Evolutionary conservation across 1,140 invertebrate genomes (phyloP), one percentile per base, ranked within the genome.

Genomic region (Drosophila paulistorum): DNA sequence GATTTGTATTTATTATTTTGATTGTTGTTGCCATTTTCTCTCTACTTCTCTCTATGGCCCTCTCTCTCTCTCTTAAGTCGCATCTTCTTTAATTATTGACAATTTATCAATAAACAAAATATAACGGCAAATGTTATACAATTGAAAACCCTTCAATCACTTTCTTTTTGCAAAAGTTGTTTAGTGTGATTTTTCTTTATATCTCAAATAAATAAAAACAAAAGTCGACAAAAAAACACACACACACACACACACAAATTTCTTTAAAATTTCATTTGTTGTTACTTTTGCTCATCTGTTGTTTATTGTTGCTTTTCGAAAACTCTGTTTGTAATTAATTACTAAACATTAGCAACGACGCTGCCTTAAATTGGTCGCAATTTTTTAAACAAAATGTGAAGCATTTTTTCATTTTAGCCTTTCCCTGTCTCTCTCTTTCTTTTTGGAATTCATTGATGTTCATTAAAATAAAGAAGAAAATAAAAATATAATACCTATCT

Each of bases 91-190:
- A 77, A 77, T 77, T 77, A 77, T 77, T 77, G 74, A 77, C 75
- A 77, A 77, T 77, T 77, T 77, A 77, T 77, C 75, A 77, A 77
- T 62, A 62, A 62, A 42, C 60, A 62, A 62, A 62, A 62, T 77
- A 61, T 77, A 77, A 77, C 75, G 75, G 75, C 62, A 69, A 77
- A 76, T 66, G 75, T 77, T 77, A 77, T 77, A 77, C 75, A 77
- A 77, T 77, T 77, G 75, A 77, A 77, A 77, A 61, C 67, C 62
- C 68, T 77, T 77, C 74, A 77, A 74, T 71, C 60, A 70, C 74
- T 77, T 65, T 68, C 65, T 73, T 69, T 66, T 77, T 20, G 67
- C 23, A 57, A 69, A 69, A 60, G 75, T 64, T 3, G 57, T 63
- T 69, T 45, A 41, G 41, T 63, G 58, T 63, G 58, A 75, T 77